Percentiles rank a stretch among this genome's conserved stretches.
Evolutionary conservation across 2,888 invertebrate genomes (phyloP).

Genomic region (Eucriotettix oculatus): DNA sequence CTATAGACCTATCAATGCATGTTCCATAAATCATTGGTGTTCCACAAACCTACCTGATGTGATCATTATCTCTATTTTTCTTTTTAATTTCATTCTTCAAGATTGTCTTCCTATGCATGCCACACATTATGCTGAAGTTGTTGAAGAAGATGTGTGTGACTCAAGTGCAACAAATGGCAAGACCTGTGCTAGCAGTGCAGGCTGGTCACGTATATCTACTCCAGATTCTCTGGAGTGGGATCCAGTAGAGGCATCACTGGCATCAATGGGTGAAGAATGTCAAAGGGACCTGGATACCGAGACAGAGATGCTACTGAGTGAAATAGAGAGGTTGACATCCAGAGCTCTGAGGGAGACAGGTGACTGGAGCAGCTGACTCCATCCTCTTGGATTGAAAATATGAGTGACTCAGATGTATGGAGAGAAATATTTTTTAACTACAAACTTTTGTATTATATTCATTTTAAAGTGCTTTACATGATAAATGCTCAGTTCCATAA

Average conservation of each 20-base stretch:
- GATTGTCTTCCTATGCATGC: background rate
- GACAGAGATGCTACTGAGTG: slow-evolving; percentile 44
- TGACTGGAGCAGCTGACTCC: slow-evolving; percentile 18
- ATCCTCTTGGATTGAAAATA: background rate
- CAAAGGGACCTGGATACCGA: slow-evolving; percentile 41
- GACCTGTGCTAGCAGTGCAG: slow-evolving; percentile 4
- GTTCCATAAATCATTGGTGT: too few relatives aligned
- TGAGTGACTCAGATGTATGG: too few relatives aligned
- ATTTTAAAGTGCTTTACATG: too few relatives aligned
- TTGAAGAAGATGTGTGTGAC: slow-evolving; percentile 7
- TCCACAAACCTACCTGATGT: too few relatives aligned
- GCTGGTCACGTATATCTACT: slow-evolving; percentile 27
- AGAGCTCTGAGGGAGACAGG: slow-evolving; percentile 49
- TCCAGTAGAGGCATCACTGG: slow-evolving; percentile 31
- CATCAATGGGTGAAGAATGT: slow-evolving; percentile 23
- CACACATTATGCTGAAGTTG: slow-evolving; percentile 6
- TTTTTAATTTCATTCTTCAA: too few relatives aligned
- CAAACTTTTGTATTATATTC: too few relatives aligned
- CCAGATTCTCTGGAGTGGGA: slow-evolving; percentile 56
- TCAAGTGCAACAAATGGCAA: slow-evolving; percentile 4
- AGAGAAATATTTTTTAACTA: too few relatives aligned
- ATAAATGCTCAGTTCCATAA: too few relatives aligned
- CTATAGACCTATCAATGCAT: too few relatives aligned
- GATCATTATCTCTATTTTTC: too few relatives aligned
- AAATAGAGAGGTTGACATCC: slow-evolving; percentile 48